These are phyloP conservation scores for Epizoanthus fatuus DNA, from an alignment of 92 coral and sea anemone genomes.

Conservation along the genomic window DNA sequence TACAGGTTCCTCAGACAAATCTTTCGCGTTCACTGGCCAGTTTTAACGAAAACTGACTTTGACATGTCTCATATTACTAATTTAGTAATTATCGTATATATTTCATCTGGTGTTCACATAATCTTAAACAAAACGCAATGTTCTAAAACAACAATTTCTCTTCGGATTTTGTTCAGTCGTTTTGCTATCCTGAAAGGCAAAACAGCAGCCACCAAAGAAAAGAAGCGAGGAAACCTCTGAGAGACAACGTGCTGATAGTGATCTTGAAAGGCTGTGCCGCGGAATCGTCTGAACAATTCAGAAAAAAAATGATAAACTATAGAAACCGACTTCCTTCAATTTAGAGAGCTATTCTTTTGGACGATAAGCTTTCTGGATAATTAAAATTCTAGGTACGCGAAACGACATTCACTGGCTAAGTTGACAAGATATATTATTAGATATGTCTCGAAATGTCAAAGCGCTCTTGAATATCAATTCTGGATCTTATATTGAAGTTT, in stretches of 20 bases:
- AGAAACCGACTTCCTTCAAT: not conserved
- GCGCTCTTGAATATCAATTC: not conserved
- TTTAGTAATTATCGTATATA: too few relatives aligned
- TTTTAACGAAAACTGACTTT: too few relatives aligned
- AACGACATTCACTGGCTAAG: not conserved
- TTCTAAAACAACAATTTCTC: too few relatives aligned
- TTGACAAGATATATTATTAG: not conserved
- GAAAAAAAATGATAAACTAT: not conserved
- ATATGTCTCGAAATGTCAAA: not conserved
- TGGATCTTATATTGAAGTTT: not conserved
- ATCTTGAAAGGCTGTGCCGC: conserved; percentile 23
- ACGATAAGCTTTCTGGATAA: not conserved
- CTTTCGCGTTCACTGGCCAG: too few relatives aligned
- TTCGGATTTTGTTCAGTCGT: too few relatives aligned
- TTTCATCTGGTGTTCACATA: too few relatives aligned
- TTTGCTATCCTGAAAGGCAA: too few relatives aligned
- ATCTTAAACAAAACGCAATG: too few relatives aligned
- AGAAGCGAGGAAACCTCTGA: too few relatives aligned
- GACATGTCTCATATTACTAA: too few relatives aligned
- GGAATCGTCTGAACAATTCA: not conserved
- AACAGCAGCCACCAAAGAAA: too few relatives aligned
- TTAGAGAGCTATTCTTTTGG: not conserved
- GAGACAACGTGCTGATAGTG: not conserved
- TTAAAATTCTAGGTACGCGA: not conserved
- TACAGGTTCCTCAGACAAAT: too few relatives aligned